Conservation (phyloP, 2,797 vertebrate genomes). For the Glyptemys insculpta region DNA sequence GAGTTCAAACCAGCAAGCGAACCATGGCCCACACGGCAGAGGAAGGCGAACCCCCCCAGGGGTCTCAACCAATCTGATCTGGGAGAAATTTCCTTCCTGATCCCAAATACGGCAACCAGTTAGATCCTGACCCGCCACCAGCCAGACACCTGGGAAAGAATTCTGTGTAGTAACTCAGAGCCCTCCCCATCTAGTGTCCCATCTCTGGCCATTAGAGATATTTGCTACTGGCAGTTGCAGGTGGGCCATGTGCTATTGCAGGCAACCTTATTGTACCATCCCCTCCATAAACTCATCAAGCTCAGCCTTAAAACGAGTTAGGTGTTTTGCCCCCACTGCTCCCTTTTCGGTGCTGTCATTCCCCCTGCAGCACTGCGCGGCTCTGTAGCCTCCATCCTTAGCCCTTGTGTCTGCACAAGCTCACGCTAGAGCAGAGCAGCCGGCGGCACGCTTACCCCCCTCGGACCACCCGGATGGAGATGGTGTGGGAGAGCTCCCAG, state of each 20-base stretch:
- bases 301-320: background rate
- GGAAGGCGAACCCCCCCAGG: background rate
- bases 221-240: background rate
- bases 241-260: background rate
- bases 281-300: too few species aligned
- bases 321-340: background rate
- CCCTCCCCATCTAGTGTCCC: background rate
- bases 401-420: fast-evolving
- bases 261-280: background rate
- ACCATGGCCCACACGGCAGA: background rate
- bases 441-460: constrained; percentile 87
- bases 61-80: background rate
- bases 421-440: fast-evolving
- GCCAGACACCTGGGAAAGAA: background rate
- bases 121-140: background rate
- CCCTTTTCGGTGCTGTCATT: background rate
- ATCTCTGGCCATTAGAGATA: background rate
- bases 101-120: background rate
- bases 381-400: background rate
- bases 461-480: constrained; percentile 91
- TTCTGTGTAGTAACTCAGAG: background rate
- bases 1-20: background rate
- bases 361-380: too few species aligned
- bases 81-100: background rate
- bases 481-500: constrained; percentile 87